Percentiles rank a stretch among this genome's conserved stretches.
Conservation (phyloP, 2,113 vertebrate genomes). For the Psittacara wagleri region DNA sequence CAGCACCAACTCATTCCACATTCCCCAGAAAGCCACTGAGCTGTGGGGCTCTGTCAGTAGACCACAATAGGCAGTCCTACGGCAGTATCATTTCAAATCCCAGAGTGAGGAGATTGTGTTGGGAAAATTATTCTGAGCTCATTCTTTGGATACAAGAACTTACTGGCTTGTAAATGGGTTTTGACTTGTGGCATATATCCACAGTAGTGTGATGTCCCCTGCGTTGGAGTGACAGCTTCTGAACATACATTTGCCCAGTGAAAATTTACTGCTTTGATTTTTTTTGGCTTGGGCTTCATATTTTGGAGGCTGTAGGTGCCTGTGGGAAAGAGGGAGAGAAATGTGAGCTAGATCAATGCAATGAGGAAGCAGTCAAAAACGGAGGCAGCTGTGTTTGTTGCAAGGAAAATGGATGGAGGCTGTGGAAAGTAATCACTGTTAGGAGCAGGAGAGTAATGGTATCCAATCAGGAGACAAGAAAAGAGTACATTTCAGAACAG, state of each 20-base stretch:
- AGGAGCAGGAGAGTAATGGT: slow-evolving; percentile 5
- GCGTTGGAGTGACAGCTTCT: neutral
- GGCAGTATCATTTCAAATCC: neutral
- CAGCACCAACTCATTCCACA: neutral
- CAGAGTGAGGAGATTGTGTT: neutral
- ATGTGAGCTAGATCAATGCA: neutral
- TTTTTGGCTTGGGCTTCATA: neutral
- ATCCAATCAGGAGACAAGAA: slow-evolving; percentile 35
- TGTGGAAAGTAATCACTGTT: slow-evolving; percentile 8
- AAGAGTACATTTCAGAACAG: slow-evolving; percentile 15
- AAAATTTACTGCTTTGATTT: neutral
- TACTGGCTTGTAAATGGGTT: neutral
- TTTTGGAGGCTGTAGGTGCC: neutral
- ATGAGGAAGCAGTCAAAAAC: neutral
- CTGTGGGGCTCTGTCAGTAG: neutral
- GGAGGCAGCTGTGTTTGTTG: neutral
- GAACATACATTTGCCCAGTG: neutral
- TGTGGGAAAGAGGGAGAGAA: neutral
- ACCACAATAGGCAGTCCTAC: neutral
- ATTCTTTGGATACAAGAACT: neutral
- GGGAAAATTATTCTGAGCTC: neutral
- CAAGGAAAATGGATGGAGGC: slow-evolving; percentile 3
- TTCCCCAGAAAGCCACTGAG: neutral
- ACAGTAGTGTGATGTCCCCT: neutral
- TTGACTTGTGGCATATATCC: neutral